These are phyloP conservation scores for Siniperca scherzeri DNA, from an alignment of 2,797 vertebrate genomes.

Conservation along the genomic window DNA sequence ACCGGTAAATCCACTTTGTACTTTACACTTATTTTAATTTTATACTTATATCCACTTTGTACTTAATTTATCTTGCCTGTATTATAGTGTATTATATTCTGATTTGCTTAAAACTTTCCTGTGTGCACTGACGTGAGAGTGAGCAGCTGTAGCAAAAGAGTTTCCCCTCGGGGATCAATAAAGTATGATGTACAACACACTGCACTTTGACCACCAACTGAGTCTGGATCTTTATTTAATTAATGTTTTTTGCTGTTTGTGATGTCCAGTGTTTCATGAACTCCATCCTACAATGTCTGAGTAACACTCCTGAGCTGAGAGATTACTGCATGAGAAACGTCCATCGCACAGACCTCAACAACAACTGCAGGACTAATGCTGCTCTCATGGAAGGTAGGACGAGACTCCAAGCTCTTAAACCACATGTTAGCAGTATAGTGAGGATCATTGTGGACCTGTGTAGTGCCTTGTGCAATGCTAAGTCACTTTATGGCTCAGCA, in stretches of 20 bases:
- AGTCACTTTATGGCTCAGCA: conserved; percentile 18
- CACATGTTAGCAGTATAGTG: background rate
- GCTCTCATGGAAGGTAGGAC: conserved; percentile 93
- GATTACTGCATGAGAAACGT: conserved; percentile 95
- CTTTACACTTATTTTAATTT: no score
- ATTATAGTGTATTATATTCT: no score
- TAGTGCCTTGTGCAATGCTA: background rate
- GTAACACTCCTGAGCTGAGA: conserved; percentile 94
- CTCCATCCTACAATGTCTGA: conserved; percentile 97
- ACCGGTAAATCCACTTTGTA: no score
- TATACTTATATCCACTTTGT: no score
- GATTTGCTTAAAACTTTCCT: no score
- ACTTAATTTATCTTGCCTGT: no score
- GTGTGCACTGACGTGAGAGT: no score
- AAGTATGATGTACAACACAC: background rate
- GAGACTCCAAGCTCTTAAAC: background rate
- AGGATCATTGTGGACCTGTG: no score
- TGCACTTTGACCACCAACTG: rapidly evolving
- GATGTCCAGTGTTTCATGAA: conserved; percentile 98
- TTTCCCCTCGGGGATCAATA: no score
- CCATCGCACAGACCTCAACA: conserved; percentile 91
- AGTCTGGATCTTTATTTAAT: background rate
- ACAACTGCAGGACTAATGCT: conserved; percentile 85
- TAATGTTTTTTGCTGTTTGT: background rate
- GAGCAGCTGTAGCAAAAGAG: no score